Evolutionary conservation across 2,113 vertebrate genomes (phyloP), one percentile per base, ranked within the genome.

Genomic region (Callipepla californica): DNA sequence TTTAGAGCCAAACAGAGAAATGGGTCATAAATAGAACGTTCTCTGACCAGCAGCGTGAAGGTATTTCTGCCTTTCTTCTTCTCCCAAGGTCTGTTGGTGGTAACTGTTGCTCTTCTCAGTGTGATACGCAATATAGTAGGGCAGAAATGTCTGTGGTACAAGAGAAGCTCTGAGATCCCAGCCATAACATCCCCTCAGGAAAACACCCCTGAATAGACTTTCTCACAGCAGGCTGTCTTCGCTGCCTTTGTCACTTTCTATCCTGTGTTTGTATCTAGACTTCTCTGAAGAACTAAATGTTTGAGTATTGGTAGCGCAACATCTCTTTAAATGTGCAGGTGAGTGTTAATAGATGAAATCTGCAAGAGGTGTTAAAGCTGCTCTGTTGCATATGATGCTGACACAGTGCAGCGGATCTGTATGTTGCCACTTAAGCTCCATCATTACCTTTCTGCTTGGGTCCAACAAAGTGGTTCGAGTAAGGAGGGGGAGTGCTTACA

Each of bases 1-100:
- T 3, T 25, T 19, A n/a, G 40, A 94, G 78, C 77, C 77, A 86
- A 90, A 67, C 58, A 32, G 57, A 84, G 80, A 95, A 90, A 89
- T 66, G 80, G 83, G 93, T 92, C 77, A 48, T 93, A 26, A 40
- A 18, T 38, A 70, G 62, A 84, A 59, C 30, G 13, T 36, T 82
- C 57, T 65, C 30, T 84, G 48, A 65, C n/a, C 1, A 0, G 40
- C 42, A 48, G 21, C 32, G 8, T 12, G 16, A 53, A 53, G 62
- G 74, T 34, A 15, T 76, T 80, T 80, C 62, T 65, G 57, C 25
- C 25, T 63, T 55, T 75, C 25, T 30, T 28, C 17, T 69, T 40
- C 55, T 58, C 13, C 50, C 50, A 80, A 44, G 74, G 55, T 44
- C 57, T 74, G 3, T 19, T 84, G 88, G 68, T 79, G 75, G 50